phyloP scores from a whole-genome alignment of 2,797 vertebrate species.

The Ambastaia sidthimunki region DNA sequence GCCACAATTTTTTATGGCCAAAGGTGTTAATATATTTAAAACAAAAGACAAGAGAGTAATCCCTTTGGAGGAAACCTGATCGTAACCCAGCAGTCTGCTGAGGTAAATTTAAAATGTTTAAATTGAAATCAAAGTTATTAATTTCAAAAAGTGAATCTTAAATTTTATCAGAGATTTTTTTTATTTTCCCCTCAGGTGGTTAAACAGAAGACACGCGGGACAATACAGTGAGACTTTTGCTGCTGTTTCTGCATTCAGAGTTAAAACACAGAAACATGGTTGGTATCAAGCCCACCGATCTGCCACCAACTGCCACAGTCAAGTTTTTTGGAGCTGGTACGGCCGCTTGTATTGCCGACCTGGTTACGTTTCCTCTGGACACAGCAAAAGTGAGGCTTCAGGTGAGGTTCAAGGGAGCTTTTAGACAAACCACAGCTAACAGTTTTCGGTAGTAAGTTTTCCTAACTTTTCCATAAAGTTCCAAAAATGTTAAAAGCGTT shows the following conservation, averaged over 20 bases:
- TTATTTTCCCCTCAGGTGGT: constrained; percentile 1
- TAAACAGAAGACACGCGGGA: neutral
- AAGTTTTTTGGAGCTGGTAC: constrained; percentile 89
- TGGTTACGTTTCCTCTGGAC: constrained; percentile 91
- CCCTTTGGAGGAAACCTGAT: constrained; percentile 68
- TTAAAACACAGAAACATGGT: constrained; percentile 77
- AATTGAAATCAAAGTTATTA: neutral
- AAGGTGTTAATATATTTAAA: constrained; percentile 57
- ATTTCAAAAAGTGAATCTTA: neutral
- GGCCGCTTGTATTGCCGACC: constrained; percentile 89
- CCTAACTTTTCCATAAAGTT: too few species aligned
- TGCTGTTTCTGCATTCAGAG: neutral
- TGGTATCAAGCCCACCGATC: constrained; percentile 82
- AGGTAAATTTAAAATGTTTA: constrained; percentile 11
- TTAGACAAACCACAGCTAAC: too few species aligned
- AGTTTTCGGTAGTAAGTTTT: too few species aligned
- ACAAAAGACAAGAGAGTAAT: constrained; percentile 44
- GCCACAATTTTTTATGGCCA: constrained; percentile 66
- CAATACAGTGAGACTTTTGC: neutral
- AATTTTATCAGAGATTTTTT: constrained; percentile 1
- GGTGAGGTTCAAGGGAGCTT: constrained; percentile 68
- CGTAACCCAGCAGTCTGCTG: neutral
- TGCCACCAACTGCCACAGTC: constrained; percentile 78
- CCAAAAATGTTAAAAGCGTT: too few species aligned
- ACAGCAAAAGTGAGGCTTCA: constrained; percentile 95